Percentiles rank a stretch among this genome's conserved stretches.
phyloP scores from a whole-genome alignment of 2,888 invertebrate species.

The Synanthedon formicaeformis region DNA sequence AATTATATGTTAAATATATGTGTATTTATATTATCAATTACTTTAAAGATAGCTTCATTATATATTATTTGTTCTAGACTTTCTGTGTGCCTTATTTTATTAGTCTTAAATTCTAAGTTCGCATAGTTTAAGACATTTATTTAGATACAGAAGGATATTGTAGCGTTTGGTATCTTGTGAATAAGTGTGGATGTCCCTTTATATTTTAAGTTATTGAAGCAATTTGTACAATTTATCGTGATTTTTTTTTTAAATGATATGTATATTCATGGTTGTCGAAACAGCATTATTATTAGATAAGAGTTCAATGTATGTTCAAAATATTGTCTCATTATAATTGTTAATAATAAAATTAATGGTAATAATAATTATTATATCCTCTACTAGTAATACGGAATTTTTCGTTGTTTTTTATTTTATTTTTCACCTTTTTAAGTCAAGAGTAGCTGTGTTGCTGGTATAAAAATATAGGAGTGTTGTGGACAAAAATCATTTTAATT shows the following conservation, averaged over 20 bases:
- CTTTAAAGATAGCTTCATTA: constrained; percentile 10
- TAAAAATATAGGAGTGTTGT: constrained; percentile 20
- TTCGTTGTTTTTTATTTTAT: constrained; percentile 41
- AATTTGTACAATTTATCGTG: neutral
- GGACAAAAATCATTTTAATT: constrained; percentile 6
- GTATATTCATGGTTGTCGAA: constrained; percentile 3
- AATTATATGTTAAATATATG: no score
- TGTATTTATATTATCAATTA: constrained; percentile 1
- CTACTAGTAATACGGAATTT: constrained; percentile 39
- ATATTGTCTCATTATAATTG: constrained; percentile 31
- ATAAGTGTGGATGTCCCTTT: neutral
- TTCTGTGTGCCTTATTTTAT: constrained; percentile 49
- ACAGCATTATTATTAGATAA: constrained; percentile 24
- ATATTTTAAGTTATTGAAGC: neutral
- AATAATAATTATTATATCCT: constrained; percentile 36
- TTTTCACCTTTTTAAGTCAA: constrained; percentile 59
- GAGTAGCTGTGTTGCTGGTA: constrained; percentile 50
- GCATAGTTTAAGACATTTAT: constrained; percentile 3
- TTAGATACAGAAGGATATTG: neutral
- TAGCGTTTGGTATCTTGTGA: neutral
- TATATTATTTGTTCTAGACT: constrained; percentile 16
- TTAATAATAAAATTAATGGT: constrained; percentile 19
- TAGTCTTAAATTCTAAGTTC: constrained; percentile 23
- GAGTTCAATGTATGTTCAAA: constrained; percentile 28
- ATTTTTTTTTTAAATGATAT: neutral